phyloP scores from a whole-genome alignment of 1,140 invertebrate species.

The Leucophenga varia region DNA sequence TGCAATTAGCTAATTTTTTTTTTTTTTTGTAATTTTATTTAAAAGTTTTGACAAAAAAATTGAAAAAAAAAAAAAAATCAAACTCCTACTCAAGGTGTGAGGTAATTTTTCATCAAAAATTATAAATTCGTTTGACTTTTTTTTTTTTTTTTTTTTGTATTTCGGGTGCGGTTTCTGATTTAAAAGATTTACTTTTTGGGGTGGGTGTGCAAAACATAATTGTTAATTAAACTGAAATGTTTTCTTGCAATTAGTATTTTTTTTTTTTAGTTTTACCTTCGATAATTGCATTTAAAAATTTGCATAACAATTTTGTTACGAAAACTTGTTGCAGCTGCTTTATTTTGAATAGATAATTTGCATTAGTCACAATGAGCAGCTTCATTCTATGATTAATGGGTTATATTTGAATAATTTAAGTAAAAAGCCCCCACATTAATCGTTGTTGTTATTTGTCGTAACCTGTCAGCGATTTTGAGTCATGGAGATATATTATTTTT shows the following conservation, averaged over 20 bases:
- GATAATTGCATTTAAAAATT: slow-evolving; percentile 17
- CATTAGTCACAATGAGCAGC: no score
- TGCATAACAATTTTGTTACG: no score
- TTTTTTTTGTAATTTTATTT: not conserved
- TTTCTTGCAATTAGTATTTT: no score
- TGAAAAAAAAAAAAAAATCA: no score
- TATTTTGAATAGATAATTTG: no score
- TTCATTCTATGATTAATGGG: no score
- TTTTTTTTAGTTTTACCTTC: slow-evolving; percentile 24
- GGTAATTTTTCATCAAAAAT: not conserved
- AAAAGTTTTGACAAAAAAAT: not conserved
- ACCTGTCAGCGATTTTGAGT: no score
- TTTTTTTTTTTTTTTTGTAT: slow-evolving; percentile 9
- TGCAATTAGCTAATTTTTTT: slow-evolving; percentile 41
- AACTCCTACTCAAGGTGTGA: not conserved
- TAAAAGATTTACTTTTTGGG: not conserved
- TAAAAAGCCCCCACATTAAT: no score
- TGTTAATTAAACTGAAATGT: slow-evolving; percentile 33
- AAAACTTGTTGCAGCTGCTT: no score
- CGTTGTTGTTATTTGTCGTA: no score
- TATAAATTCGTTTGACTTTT: not conserved
- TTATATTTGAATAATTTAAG: no score
- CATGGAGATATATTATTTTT: no score
- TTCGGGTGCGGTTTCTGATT: slow-evolving; percentile 23
- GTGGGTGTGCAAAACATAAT: slow-evolving; percentile 7